Base-by-base conservation (phyloP, 2,797 vertebrate genomes). In the Gambelia wislizenii region DNA sequence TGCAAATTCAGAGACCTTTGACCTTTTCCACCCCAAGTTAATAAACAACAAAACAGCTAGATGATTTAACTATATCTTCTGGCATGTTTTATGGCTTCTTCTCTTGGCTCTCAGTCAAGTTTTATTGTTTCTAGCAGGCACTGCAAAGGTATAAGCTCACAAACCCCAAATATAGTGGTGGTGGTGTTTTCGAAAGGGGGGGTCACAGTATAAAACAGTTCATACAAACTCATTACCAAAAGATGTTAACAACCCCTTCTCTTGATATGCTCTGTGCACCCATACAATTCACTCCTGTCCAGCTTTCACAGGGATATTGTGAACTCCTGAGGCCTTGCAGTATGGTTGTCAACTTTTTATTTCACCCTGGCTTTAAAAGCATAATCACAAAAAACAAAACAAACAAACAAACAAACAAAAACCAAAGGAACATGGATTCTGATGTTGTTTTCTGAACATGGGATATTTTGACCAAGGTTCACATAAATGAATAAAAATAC, bases 111-210 rank as follows among this genome's bases (percentile, higher is more conserved):
- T 85, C 42, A 30, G 30, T 59, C 59, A 44, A 80, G n/a, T n/a
- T 49, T 89, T 74, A 89, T 82, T 30, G 30, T 54, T 76, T 82
- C 88, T 82, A 75, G n/a, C 20, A 75, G 67, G 70, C 70, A 67
- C 49, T 22, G 33, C 22, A 86, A n/a, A 69, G 82, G 75, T 76
- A 86, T 82, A 89, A 75, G 61, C 59, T 52, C 36, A 64, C n/a
- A 69, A 67, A 20, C 70, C 36, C 30, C 54, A 56, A 76, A 44
- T 82, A 39, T 44, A 61, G 14, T 85, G n/a, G n/a, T n/a, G n/a
- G n/a, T n/a, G n/a, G n/a, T 81, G 25, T 84, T 61, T 72, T 74
- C 67, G 78, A 67, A 75, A 61, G 6, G 42, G 42, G 14, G 69
- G 39, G 47, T 69, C 59, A 85, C 36, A 81, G 39, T 59, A 33